These are phyloP conservation scores for Cotesia glomerata DNA, from an alignment of 1,140 invertebrate species.

Conservation along the genomic window DNA sequence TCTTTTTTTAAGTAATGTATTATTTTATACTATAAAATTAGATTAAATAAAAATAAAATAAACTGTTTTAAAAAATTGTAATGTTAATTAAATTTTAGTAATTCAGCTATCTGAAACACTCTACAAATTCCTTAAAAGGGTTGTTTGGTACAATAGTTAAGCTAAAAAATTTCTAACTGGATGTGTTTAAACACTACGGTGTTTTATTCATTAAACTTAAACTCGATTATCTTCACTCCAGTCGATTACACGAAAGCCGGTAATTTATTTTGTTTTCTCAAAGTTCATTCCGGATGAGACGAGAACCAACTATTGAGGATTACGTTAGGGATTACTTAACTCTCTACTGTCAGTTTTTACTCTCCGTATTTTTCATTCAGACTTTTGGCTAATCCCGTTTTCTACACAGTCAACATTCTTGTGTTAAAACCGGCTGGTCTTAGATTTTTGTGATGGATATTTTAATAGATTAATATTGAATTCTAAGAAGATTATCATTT, in stretches of 20 bases:
- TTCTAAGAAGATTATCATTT: too few relatives aligned
- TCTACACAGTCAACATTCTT: too few relatives aligned
- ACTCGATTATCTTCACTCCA: not conserved
- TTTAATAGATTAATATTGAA: too few relatives aligned
- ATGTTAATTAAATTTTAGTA: slow-evolving; percentile 12
- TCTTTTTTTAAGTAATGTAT: too few relatives aligned
- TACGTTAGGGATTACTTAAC: not conserved
- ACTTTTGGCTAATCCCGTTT: not conserved
- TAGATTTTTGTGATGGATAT: too few relatives aligned
- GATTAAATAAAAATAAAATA: too few relatives aligned
- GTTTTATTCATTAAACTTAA: not conserved
- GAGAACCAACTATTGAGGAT: not conserved
- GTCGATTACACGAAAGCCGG: slow-evolving; percentile 4
- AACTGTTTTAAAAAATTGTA: too few relatives aligned
- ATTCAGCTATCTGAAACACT: slow-evolving; percentile 40
- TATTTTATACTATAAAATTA: too few relatives aligned
- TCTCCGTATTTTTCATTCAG: not conserved
- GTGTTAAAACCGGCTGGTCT: too few relatives aligned
- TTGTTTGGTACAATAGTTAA: slow-evolving; percentile 8
- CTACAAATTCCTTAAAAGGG: slow-evolving; percentile 33
- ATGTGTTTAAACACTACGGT: not conserved
- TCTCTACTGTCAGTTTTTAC: not conserved
- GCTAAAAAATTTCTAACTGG: not conserved
- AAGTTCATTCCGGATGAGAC: not conserved
- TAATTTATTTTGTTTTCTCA: not conserved